phyloP scores from a whole-genome alignment of 2,797 vertebrate genomes.

The Trachurus trachurus region DNA sequence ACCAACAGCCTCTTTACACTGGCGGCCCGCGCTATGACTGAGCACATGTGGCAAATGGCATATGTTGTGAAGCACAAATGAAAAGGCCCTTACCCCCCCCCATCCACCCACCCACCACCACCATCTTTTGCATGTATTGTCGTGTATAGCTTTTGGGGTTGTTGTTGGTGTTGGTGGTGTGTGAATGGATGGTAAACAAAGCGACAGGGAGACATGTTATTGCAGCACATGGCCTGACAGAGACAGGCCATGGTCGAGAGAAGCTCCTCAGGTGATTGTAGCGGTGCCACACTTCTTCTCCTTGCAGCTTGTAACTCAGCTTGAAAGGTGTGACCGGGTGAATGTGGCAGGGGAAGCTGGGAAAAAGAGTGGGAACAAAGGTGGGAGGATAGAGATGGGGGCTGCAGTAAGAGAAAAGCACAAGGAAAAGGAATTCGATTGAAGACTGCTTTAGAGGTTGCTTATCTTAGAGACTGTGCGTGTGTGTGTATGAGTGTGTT shows the following conservation, averaged over 20 bases:
- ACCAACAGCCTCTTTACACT: conserved; percentile 44
- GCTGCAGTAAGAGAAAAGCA: conserved; percentile 37
- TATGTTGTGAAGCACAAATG: conserved; percentile 54
- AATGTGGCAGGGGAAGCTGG: conserved; percentile 40
- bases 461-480: conserved; percentile 16
- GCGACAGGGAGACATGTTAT: conserved; percentile 58
- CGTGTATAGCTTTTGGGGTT: conserved; percentile 53
- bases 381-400: conserved; percentile 25
- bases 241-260: conserved; percentile 56
- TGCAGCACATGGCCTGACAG: conserved; percentile 48
- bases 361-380: conserved; percentile 11
- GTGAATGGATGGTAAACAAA: conserved; percentile 65
- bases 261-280: conserved; percentile 74
- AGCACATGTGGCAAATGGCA: conserved; percentile 67
- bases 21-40: conserved; percentile 37
- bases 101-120: too few species aligned
- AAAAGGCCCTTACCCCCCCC: conserved; percentile 47
- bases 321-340: conserved; percentile 74
- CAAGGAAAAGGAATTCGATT: conserved; percentile 29
- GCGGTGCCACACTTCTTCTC: conserved; percentile 59
- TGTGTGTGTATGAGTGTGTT: not conserved
- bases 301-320: conserved; percentile 69
- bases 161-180: conserved; percentile 29
- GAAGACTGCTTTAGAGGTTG: conserved; percentile 41
- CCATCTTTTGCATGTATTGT: conserved; percentile 33